Base-by-base conservation (phyloP, 1,140 invertebrate species). In the Papilio glaucus region DNA sequence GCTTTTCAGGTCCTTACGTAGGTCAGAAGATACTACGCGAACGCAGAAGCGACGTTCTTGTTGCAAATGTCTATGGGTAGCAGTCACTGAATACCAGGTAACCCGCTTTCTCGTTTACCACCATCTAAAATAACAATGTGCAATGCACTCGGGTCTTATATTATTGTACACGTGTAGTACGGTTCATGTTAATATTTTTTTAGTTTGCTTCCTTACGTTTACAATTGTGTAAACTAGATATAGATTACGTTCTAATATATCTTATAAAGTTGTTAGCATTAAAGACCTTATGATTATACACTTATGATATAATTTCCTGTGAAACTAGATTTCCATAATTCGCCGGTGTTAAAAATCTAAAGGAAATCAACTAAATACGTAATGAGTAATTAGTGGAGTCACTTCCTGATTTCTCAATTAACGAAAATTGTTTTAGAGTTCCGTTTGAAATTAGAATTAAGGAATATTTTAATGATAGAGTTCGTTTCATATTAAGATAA, bases 341-440 rank as follows among this genome's bases (percentile, higher is more conserved):
- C 5, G 15, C 15, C 60, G 33, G 13, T 62, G 15, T 37, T 62
- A 37, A 62, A n/a, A n/a, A n/a, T 38, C 26, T 72, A 60, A 74
- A 78, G 77, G 77, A 74, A 77, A 62, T 18, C 26, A 63, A 72
- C 18, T 38, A 74, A 53, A 73, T 65, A 41, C 62, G 62, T 65
- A 41, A 39, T 37, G 12, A 21, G 37, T 18, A 41, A 41, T 65
- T 39, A 38, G 18, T 15, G 33, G n/a, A 26, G 39, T 41, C 24
- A 60, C 76, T 78, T 80, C 76, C 78, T 78, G 76, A 80, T 80
- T 80, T 76, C 78, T 61, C 45, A 80, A 80, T 80, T n/a, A 24
- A 15, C 73, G 61, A n/a, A 71, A 67, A 71, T 70, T 67, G 33
- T 73, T 65, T 75, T 73, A 61, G 77, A 41, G 71, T 75, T 71